These are phyloP conservation scores for Mesochorus sp. DNA, from an alignment of 2,888 invertebrate genomes.

Conservation along the genomic window DNA sequence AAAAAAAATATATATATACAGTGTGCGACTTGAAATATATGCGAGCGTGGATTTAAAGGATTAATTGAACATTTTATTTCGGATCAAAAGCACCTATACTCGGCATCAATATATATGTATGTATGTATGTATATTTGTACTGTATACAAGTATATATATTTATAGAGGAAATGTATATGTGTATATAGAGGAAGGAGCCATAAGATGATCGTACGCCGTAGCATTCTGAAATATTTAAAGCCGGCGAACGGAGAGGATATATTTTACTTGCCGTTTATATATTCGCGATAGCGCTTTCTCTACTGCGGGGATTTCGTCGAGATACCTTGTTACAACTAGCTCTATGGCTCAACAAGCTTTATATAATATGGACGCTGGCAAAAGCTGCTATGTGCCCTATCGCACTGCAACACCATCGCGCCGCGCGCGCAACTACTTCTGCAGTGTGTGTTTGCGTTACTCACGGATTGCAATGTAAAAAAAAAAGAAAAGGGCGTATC, in stretches of 20 bases:
- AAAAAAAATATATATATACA: too few relatives aligned
- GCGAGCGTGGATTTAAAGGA: neutral
- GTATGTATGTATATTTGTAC: too few relatives aligned
- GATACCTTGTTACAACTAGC: slow-evolving; percentile 25
- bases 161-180: neutral
- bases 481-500: neutral
- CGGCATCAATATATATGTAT: neutral
- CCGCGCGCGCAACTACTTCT: too few relatives aligned
- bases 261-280: slow-evolving; percentile 30
- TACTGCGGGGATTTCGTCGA: slow-evolving; percentile 41
- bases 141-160: too few relatives aligned
- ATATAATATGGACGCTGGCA: too few relatives aligned
- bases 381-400: neutral
- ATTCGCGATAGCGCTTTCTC: slow-evolving; percentile 40
- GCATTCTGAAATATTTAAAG: slow-evolving; percentile 54
- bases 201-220: slow-evolving; percentile 26
- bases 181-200: slow-evolving; percentile 10
- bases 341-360: too few relatives aligned
- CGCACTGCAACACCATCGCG: neutral
- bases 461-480: neutral
- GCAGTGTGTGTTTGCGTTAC: neutral
- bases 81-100: neutral
- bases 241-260: slow-evolving; percentile 26
- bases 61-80: slow-evolving; percentile 33
- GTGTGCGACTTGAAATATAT: slow-evolving; percentile 4